Conservation (phyloP, 2,888 invertebrate species). For the Parnassius mnemosyne region DNA sequence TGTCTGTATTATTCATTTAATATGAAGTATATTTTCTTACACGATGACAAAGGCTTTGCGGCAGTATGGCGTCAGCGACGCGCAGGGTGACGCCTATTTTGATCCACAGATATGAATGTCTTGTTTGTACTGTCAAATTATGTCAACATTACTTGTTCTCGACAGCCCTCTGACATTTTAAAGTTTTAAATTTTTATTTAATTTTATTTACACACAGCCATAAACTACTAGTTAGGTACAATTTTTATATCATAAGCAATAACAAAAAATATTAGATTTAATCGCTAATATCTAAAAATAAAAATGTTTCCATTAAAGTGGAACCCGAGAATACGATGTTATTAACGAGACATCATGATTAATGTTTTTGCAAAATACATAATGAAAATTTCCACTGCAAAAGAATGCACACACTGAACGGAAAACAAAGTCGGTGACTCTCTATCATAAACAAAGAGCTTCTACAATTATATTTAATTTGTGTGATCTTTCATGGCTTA, state of each 20-base stretch:
- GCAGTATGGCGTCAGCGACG: conserved; percentile 45
- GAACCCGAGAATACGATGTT: conserved; percentile 25
- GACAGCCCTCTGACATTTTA: background rate
- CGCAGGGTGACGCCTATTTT: conserved; percentile 14
- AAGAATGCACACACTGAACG: conserved; percentile 27
- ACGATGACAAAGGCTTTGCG: conserved; percentile 49
- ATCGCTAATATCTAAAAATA: background rate
- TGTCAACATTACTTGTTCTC: conserved; percentile 20
- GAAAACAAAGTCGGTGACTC: conserved; percentile 20
- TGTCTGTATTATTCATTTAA: conserved; percentile 67
- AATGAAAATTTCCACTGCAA: conserved; percentile 27
- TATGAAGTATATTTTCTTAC: conserved; percentile 62
- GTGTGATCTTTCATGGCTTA: conserved; percentile 16
- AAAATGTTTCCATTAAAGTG: conserved; percentile 16
- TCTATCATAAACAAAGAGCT: conserved; percentile 17
- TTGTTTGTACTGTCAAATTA: conserved; percentile 23
- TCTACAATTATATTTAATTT: conserved; percentile 23
- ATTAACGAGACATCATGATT: conserved; percentile 26
- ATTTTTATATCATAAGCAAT: background rate
- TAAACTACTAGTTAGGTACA: background rate
- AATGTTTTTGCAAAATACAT: conserved; percentile 24
- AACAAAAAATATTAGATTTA: background rate
- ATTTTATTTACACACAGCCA: background rate
- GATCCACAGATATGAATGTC: conserved; percentile 15
- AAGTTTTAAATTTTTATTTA: background rate